These are phyloP conservation scores for Diarsia brunnea DNA, from an alignment of 2,888 invertebrate species.

Conservation along the genomic window DNA sequence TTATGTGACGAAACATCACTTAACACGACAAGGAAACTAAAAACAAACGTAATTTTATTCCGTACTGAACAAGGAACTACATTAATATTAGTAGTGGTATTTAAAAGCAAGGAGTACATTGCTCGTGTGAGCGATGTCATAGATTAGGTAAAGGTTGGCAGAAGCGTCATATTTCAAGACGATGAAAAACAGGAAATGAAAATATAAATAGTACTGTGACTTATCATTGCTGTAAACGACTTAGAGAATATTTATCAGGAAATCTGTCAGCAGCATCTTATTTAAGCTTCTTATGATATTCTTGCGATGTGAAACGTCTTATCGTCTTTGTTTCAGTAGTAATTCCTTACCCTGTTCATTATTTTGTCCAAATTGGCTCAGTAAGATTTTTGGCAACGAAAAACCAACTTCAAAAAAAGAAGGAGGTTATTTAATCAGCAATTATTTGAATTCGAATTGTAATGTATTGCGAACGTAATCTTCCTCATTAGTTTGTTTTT, in stretches of 20 bases:
- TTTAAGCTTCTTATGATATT: background rate
- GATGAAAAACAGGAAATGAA: background rate
- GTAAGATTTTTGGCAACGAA: background rate
- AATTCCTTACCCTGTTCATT: background rate
- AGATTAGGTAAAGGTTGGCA: slow-evolving; percentile 11
- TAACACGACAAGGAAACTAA: slow-evolving; percentile 22
- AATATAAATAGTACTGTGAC: background rate
- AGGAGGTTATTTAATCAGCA: background rate
- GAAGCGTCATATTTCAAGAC: background rate
- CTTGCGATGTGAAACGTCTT: no score
- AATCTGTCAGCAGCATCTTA: background rate
- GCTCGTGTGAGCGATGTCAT: slow-evolving; percentile 61
- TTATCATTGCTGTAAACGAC: background rate
- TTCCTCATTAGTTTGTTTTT: background rate
- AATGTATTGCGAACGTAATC: background rate
- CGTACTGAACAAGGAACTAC: slow-evolving; percentile 26
- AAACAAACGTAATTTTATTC: slow-evolving; percentile 39
- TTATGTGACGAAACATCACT: slow-evolving; percentile 34
- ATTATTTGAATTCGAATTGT: no score
- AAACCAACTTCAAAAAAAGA: background rate
- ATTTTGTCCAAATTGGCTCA: background rate
- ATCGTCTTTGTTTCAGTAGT: no score
- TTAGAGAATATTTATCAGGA: no score
- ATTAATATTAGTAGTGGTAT: slow-evolving; percentile 48
- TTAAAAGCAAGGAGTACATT: slow-evolving; percentile 49